These are phyloP conservation scores for Oreochromis spilurus DNA, from an alignment of 2,113 vertebrate genomes.

Conservation along the genomic window DNA sequence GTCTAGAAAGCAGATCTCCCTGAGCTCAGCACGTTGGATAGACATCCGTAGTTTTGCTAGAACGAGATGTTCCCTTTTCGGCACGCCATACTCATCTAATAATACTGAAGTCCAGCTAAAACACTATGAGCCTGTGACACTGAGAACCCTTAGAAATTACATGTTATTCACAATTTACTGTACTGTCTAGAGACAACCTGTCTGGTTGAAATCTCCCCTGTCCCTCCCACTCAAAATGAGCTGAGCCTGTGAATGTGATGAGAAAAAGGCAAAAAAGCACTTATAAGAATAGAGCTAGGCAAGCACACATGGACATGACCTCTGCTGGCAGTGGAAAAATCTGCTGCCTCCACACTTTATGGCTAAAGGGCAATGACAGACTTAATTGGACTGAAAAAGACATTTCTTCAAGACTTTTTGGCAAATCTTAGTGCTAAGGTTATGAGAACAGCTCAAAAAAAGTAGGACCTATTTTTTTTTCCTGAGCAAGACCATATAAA, in stretches of 20 bases:
- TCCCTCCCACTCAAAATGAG: constrained; percentile 48
- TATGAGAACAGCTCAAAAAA: constrained; percentile 31
- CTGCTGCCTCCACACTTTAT: constrained; percentile 50
- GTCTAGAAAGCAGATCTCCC: not conserved
- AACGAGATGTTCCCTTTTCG: not conserved
- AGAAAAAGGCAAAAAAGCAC: constrained; percentile 9
- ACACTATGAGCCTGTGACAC: constrained; percentile 19
- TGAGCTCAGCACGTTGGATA: not conserved
- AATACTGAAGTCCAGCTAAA: constrained; percentile 46
- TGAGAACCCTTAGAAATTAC: constrained; percentile 44
- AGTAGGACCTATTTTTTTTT: not conserved
- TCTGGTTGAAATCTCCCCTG: constrained; percentile 23
- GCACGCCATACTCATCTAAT: constrained; percentile 29
- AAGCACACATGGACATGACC: constrained; percentile 50
- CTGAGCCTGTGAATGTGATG: constrained; percentile 36
- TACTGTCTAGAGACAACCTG: constrained; percentile 48
- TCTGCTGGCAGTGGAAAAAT: constrained; percentile 40
- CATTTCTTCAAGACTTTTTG: constrained; percentile 43
- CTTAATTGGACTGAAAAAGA: constrained; percentile 53
- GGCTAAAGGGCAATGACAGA: constrained; percentile 61
- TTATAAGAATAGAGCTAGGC: constrained; percentile 32
- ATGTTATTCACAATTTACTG: constrained; percentile 49
- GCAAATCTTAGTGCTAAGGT: constrained; percentile 28
- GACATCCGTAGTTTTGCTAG: not conserved
- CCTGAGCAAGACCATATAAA: not conserved